Evolutionary conservation across 2,113 vertebrate species (phyloP).

Genomic region (Brachypodius melanocephalos): DNA sequence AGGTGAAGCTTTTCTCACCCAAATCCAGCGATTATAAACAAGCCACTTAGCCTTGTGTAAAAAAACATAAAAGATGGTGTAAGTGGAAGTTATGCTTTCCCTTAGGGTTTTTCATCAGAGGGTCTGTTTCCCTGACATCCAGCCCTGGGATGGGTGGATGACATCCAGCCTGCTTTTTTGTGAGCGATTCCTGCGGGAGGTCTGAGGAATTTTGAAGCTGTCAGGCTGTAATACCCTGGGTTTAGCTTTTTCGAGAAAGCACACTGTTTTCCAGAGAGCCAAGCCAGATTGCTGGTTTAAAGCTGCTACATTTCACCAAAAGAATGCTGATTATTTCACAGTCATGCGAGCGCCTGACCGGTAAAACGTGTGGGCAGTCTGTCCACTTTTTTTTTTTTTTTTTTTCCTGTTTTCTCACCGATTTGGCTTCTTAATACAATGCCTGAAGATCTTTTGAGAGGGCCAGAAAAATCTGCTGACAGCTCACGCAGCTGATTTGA

Average conservation of each 20-base stretch:
- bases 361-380: conserved; percentile 54
- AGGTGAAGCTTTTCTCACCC: neutral
- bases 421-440: conserved; percentile 43
- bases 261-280: conserved; percentile 28
- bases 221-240: conserved; percentile 55
- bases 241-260: conserved; percentile 49
- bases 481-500: conserved; percentile 71
- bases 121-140: conserved; percentile 22
- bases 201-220: conserved; percentile 55
- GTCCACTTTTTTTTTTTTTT: neutral
- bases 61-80: conserved; percentile 37
- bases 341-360: conserved; percentile 53
- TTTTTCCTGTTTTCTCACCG: neutral
- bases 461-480: conserved; percentile 74
- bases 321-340: conserved; percentile 68
- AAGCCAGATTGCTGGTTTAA: conserved; percentile 55
- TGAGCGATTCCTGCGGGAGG: conserved; percentile 25
- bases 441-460: conserved; percentile 54
- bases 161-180: conserved; percentile 29
- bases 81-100: conserved; percentile 38
- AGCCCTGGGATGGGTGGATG: conserved; percentile 16
- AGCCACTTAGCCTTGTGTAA: conserved; percentile 12
- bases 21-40: conserved; percentile 27
- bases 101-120: conserved; percentile 8
- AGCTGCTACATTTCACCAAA: conserved; percentile 62